These are phyloP conservation scores for Cacoxenus indagator DNA, from an alignment of 2,888 invertebrate genomes.

Conservation along the genomic window DNA sequence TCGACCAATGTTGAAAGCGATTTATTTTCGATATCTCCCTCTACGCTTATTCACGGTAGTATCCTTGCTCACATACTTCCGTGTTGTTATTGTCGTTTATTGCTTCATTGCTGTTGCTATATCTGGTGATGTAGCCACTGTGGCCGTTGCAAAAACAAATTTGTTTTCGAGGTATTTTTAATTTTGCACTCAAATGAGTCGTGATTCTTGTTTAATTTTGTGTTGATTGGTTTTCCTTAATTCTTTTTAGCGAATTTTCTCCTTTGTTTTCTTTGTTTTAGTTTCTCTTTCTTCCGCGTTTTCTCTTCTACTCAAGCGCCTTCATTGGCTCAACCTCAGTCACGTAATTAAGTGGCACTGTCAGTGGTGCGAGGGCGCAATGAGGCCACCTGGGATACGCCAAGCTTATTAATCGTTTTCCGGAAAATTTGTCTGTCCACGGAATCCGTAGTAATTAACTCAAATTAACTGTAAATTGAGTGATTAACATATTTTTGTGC, in stretches of 20 bases:
- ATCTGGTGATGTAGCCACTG: slow-evolving; percentile 6
- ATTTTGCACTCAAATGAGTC: slow-evolving; percentile 51
- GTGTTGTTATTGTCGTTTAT: not conserved
- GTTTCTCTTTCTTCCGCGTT: not conserved
- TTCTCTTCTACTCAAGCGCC: slow-evolving; percentile 18
- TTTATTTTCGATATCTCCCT: slow-evolving; percentile 46
- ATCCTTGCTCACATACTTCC: not conserved
- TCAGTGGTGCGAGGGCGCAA: not conserved
- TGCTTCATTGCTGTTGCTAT: not conserved
- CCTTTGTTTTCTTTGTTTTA: not conserved
- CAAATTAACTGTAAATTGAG: slow-evolving; percentile 41
- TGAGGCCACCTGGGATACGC: not conserved
- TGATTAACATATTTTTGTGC: not conserved
- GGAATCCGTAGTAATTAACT: slow-evolving; percentile 41
- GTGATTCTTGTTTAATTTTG: slow-evolving; percentile 49
- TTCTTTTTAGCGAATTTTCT: slow-evolving; percentile 27
- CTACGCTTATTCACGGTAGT: not conserved
- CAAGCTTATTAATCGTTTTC: slow-evolving; percentile 50
- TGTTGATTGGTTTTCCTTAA: slow-evolving; percentile 50
- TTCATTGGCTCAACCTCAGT: slow-evolving; percentile 27
- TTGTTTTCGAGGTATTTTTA: slow-evolving; percentile 47
- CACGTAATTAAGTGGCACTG: slow-evolving; percentile 48
- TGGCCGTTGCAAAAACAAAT: slow-evolving; percentile 30
- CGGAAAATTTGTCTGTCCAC: not conserved
- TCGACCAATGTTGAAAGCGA: slow-evolving; percentile 50